Conservation (phyloP, 2,888 invertebrate genomes). For the Rhamphomyia laevipes region DNA sequence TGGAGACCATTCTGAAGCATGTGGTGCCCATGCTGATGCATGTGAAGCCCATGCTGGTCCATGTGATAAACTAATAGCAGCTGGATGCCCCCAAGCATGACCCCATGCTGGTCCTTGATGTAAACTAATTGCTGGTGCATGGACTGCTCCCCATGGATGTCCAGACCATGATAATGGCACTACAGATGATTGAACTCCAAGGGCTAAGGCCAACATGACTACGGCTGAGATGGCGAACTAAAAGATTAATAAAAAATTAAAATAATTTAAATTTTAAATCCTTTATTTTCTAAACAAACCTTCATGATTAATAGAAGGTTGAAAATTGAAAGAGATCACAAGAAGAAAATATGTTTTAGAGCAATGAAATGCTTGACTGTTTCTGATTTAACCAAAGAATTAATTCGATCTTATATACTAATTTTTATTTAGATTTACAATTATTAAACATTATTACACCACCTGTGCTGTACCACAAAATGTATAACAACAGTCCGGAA, state of each 20-base stretch:
- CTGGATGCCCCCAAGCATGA: not conserved
- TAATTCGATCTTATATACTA: slow-evolving; percentile 14
- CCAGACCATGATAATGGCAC: no score
- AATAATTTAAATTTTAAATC: no score
- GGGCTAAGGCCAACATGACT: slow-evolving; percentile 17
- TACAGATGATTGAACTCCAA: slow-evolving; percentile 13
- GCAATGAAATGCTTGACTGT: slow-evolving; percentile 1
- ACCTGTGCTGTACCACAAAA: no score
- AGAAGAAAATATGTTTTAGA: not conserved
- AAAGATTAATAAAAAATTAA: not conserved
- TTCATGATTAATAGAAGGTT: not conserved
- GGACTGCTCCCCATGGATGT: not conserved
- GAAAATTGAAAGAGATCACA: no score
- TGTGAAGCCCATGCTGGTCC: not conserved
- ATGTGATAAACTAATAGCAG: not conserved
- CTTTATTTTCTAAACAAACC: not conserved
- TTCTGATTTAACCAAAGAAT: slow-evolving; percentile 12
- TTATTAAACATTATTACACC: no score
- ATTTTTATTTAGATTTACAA: not conserved
- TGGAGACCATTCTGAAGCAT: not conserved
- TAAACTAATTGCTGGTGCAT: not conserved
- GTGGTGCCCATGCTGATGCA: not conserved
- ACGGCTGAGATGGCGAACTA: slow-evolving; percentile 12
- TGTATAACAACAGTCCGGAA: no score
- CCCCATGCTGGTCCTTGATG: not conserved